Evolutionary conservation across 2,113 vertebrate species (phyloP), one percentile per base, ranked within the genome.

Genomic region (Caranx melampygus): DNA sequence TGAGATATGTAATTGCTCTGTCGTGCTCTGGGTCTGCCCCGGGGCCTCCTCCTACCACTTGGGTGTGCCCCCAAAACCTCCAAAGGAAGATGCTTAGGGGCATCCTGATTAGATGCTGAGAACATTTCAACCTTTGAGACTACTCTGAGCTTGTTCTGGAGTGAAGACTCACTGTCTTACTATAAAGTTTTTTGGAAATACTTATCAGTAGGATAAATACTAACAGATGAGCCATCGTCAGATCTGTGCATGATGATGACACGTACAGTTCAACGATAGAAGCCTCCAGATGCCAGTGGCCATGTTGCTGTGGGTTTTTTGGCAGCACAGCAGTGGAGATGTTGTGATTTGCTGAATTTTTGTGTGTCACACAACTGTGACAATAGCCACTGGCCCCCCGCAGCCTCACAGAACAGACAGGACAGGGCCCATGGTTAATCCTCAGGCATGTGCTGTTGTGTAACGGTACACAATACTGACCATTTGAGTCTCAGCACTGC

Each of bases 391-490:
- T 72, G 88, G 85, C 89, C 88, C 87, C 86, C 87, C 70, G 83
- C 81, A 75, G 91, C 84, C 83, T 85, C 64, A 78, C 57, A 73
- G 72, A 77, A 76, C 82, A 80, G 81, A 83, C 79, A 62, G 87
- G 72, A 86, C 83, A 83, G 86, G 84, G 86, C 79, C 87, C 11
- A 69, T 20, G 75, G 90, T 90, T 92, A 93, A 89, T 93, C 90
- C 88, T 80, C 79, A 90, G 92, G 85, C 71, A 76, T 89, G 86
- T 88, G 86, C 89, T 92, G 87, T 88, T 90, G 78, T 79, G 88
- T 88, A 88, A 86, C 76, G 81, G 84, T 93, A 87, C 91, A 94
- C 90, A 94, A 88, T 92, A 47, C 11, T 8, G 92, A 85, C 89
- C 67, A 60, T 87, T 87, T 37, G 91, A 90, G 92, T 26, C 26